Percentiles rank a stretch among this genome's conserved stretches.
Conservation (phyloP, 1,140 invertebrate species). For the Heliconius himera region DNA sequence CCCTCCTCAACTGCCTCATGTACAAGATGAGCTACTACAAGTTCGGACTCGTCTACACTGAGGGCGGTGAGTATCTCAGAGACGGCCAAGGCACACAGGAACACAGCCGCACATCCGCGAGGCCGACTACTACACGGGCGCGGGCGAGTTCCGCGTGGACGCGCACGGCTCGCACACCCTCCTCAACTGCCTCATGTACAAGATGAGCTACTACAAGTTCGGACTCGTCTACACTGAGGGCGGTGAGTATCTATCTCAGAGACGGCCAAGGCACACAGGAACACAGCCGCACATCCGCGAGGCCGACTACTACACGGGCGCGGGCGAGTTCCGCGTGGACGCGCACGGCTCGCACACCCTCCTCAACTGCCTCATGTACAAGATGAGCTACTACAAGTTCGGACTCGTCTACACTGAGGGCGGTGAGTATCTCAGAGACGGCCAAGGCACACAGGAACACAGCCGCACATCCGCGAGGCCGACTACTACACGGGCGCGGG, state of each 20-base stretch:
- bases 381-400: conserved; percentile 97
- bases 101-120: conserved; percentile 98
- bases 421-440: conserved; percentile 79
- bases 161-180: conserved; percentile 92
- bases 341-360: conserved; percentile 92
- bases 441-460: too few species aligned
- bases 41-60: conserved; percentile 97
- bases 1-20: conserved; percentile 95
- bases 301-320: conserved; percentile 96
- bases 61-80: conserved; percentile 86
- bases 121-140: conserved; percentile 96
- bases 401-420: conserved; percentile 97
- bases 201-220: conserved; percentile 97
- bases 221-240: conserved; percentile 97
- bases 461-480: conserved; percentile 96
- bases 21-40: conserved; percentile 98
- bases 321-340: conserved; percentile 97
- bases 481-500: conserved; percentile 97
- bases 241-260: conserved; percentile 79
- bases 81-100: too few species aligned
- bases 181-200: conserved; percentile 97
- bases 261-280: too few species aligned
- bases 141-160: conserved; percentile 97
- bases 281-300: conserved; percentile 98
- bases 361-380: conserved; percentile 97